Base-by-base conservation (phyloP, 2,113 vertebrate species). In the Lasiurus borealis region DNA sequence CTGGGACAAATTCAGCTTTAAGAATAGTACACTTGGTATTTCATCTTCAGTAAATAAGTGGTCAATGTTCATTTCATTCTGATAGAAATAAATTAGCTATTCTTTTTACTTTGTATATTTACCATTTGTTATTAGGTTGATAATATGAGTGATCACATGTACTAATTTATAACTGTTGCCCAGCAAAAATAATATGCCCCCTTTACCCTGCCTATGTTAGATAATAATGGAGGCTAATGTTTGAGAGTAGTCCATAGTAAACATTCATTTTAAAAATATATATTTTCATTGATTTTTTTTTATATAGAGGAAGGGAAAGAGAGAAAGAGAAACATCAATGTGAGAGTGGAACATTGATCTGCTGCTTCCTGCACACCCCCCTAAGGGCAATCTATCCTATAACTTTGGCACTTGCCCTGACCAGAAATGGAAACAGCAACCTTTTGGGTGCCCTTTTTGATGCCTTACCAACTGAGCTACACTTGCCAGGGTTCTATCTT, bases 41-140 rank as follows among this genome's bases (percentile, higher is more conserved):
- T 84, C 11, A 92, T 34, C 27, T n/a, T 71, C n/a, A 85, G 16
- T 95, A 66, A 85, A 12, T 95, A 81, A 27, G 29, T 83, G 48
- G 91, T 88, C 54, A 44, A 21, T 73, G 31, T 85, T 89, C 46
- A 66, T 92, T 92, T 77, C 19, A 75, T 91, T 95, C 23, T 95
- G 50, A 12, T 72, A 66, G 23, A 78, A 92, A 64, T 88, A 77
- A 88, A 62, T 44, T 25, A 59, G 13, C 29, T 62, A 3, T 64
- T 44, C 34, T 29, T 85, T 93, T 85, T 80, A 73, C 25, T 66
- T 85, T 23, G 14, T 80, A 50, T 31, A 10, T 62, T 85, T 85
- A 85, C 72, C 14, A 18, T 72, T 93, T 82, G 23, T 77, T 93
- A 48, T 80, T 62, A 85, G 23, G 4, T 77, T 85, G 66, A 72